Conservation (phyloP, 2,113 vertebrate species). For the Bagarius yarrelli region DNA sequence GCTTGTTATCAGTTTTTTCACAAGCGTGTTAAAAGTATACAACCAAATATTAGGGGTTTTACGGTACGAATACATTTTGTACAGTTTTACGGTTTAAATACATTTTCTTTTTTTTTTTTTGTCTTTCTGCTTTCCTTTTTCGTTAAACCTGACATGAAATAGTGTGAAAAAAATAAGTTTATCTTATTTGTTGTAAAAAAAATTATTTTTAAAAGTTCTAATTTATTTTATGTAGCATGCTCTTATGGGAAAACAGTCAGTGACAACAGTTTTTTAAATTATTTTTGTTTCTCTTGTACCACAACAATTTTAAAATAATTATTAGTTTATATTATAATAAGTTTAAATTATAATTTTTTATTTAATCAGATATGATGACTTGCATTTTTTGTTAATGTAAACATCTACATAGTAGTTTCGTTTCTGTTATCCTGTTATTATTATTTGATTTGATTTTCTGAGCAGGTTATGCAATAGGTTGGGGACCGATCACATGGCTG, state of each 20-base stretch:
- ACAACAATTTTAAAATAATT: neutral
- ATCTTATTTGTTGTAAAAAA: too few species aligned
- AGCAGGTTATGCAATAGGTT: constrained; percentile 92
- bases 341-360: neutral
- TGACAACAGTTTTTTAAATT: neutral
- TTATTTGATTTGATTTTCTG: constrained; percentile 13
- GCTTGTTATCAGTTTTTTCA: neutral
- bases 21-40: neutral
- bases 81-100: neutral
- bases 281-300: neutral
- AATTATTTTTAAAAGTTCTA: too few species aligned
- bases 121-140: neutral
- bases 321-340: too few species aligned
- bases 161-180: neutral
- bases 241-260: neutral
- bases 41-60: neutral
- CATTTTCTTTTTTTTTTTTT: neutral
- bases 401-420: neutral
- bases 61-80: neutral
- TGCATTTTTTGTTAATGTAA: neutral
- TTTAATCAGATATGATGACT: neutral
- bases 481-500: constrained; percentile 97
- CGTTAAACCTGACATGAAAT: neutral
- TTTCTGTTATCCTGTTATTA: neutral
- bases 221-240: neutral